Evolutionary conservation across 1,140 invertebrate species (phyloP), one percentile per base, ranked within the genome.

Genomic region (Mycetomoellerius zeteki): DNA sequence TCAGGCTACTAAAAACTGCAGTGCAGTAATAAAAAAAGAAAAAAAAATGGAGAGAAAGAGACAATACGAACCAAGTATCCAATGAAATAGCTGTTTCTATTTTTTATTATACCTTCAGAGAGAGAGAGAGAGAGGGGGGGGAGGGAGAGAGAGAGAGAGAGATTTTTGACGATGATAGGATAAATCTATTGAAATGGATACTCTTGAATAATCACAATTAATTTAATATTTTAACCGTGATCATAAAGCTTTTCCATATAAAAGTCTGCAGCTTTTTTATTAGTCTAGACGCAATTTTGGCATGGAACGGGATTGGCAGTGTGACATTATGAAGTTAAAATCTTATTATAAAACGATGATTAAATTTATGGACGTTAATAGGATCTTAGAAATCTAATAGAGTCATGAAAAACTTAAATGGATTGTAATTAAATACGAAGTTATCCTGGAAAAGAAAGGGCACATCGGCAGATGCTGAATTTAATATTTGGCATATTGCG

Each of bases 321-420:
- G 8, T 43, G 56, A 77, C 10, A n/a, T 62, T 37, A 58, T 16
- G 6, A 56, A 77, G 5, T 64, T 37, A 77, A 24, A 64, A 64
- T 33, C n/a, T 33, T 47, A 37, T 77, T 62, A 64, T 7, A 54
- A 47, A 62, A 58, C 3, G 21, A 7, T 58, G 54, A 77, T 77
- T 64, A 62, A 16, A 62, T 56, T 24, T 47, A 16, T 19, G 4
- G 27, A 3, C 30, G 10, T 77, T 2, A 4, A 60, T 14, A 19
- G 7, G 5, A 77, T 58, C 30, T 65, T 78, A 6, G 1, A 12
- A 33, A 50, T 43, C 27, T 37, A 78, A 65, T 16, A 8, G n/a
- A 47, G 24, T 77, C 19, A 27, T 30, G 19, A n/a, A 6, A 43
- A 77, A 77, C 21, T 62, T 77, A 64, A 77, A 30, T 64, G 19